These are phyloP conservation scores for Coracopsis vasa DNA, from an alignment of 2,113 vertebrate species.

Conservation along the genomic window DNA sequence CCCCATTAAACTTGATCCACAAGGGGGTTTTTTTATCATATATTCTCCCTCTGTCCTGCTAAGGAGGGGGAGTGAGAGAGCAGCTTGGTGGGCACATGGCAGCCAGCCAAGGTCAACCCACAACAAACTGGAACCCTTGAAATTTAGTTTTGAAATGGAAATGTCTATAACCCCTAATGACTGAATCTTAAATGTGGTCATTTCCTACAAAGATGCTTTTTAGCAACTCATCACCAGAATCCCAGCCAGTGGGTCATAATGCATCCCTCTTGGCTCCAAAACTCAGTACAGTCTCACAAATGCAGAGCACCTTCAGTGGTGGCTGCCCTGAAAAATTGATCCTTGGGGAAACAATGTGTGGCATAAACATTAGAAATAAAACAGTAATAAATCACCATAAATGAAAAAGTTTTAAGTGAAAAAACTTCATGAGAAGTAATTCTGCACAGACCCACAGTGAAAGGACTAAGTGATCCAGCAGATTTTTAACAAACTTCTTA, in stretches of 20 bases:
- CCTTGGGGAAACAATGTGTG: not conserved
- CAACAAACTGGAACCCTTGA: not conserved
- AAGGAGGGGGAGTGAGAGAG: not conserved
- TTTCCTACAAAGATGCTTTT: not conserved
- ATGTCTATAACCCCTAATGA: not conserved
- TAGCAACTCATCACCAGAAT: not conserved
- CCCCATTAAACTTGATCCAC: not conserved
- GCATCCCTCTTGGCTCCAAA: not conserved
- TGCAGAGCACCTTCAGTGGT: not conserved
- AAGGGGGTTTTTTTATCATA: fast-evolving
- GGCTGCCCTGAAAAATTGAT: not conserved
- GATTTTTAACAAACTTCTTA: not conserved
- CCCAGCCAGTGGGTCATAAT: not conserved
- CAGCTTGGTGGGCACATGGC: not conserved
- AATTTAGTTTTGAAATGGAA: not conserved
- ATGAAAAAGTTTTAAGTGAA: not conserved
- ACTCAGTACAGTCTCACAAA: not conserved
- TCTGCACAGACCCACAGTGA: not conserved
- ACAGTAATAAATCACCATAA: not conserved
- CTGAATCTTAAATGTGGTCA: not conserved
- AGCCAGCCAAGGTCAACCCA: not conserved
- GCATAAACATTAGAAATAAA: conserved; percentile 28
- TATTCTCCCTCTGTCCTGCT: not conserved
- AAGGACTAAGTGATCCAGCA: conserved; percentile 20
- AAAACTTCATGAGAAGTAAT: not conserved